Evolutionary conservation across 1,140 invertebrate genomes (phyloP), one percentile per base, ranked within the genome.

Genomic region (Myzus persicae): DNA sequence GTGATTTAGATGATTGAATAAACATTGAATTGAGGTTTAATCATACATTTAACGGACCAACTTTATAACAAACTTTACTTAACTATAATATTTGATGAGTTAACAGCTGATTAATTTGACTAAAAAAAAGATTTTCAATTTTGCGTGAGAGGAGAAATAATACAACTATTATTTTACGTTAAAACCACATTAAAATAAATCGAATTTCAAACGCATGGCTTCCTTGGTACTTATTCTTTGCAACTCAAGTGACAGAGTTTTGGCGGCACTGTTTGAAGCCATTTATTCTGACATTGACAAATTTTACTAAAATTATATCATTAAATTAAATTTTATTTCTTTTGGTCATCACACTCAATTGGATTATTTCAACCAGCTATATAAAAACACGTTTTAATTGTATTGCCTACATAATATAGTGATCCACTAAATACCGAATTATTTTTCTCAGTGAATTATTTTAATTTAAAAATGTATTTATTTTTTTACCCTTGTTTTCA

Each of bases 101-200:
- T 81, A 81, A 81, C 20, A 4, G 7, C 38, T 84, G 81, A 84
- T 84, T 84, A 84, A 84, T 42, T 84, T 38, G 5, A 81, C 36
- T 22, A 42, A 42, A 31, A 84, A 42, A 85, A 85, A 44, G 40
- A 31, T 26, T 44, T 85, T 85, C 84, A 85, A 85, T 44, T 85
- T 85, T 9, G 2, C 44, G 40, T 26, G 11, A 42, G 31, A 31
- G 42, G 42, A 85, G 20, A 31, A 31, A 42, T 85, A 85, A 85
- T 14, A 85, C n/a, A 3, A 9, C 84, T 85, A 85, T 85, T 85
- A 85, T 85, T 85, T 31, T 85, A 85, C 40, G 84, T 85, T 85
- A 85, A 85, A 85, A 85, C 81, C 38, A 40, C 38, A 84, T 84
- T 84, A 84, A 84, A 84, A 84, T 85, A 85, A 85, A 85, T 85